Evolutionary conservation across 2,113 vertebrate species (phyloP).

Genomic region (Seriola rivoliana): DNA sequence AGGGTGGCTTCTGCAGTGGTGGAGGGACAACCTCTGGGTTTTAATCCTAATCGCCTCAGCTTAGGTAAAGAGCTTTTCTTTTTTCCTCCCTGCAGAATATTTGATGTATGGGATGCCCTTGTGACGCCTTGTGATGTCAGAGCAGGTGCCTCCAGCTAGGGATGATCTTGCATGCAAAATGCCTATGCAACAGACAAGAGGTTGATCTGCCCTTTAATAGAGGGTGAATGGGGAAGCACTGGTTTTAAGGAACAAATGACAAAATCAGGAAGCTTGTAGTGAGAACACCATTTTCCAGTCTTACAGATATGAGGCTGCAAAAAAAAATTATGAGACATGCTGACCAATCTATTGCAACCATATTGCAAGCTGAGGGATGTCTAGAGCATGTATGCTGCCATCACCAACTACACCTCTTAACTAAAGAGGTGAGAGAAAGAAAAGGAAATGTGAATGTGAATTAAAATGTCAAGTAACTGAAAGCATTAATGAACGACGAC

Average conservation of each 20-base stretch:
- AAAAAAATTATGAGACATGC: not conserved
- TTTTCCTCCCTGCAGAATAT: slow-evolving; percentile 50
- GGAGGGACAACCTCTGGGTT: slow-evolving; percentile 60
- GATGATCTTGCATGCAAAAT: slow-evolving; percentile 40
- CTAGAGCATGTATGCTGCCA: not conserved
- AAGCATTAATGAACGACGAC: not conserved
- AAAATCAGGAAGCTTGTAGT: not conserved
- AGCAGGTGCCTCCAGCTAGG: slow-evolving; percentile 38
- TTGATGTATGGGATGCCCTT: slow-evolving; percentile 56
- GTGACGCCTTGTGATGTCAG: slow-evolving; percentile 68
- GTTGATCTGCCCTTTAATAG: not conserved
- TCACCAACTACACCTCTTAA: not conserved
- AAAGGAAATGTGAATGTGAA: not conserved
- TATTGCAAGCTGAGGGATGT: not conserved
- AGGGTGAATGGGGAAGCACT: slow-evolving; percentile 2
- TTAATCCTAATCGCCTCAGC: slow-evolving; percentile 79
- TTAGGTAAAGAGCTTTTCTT: slow-evolving; percentile 63
- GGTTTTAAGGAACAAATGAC: not conserved
- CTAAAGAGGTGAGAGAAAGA: not conserved
- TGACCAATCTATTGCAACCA: not conserved
- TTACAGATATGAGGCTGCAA: not conserved
- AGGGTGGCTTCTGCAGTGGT: slow-evolving; percentile 16
- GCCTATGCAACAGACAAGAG: slow-evolving; percentile 18
- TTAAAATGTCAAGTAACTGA: slow-evolving; percentile 3
- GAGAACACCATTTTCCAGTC: not conserved